These are phyloP conservation scores for Bergia sp. DNA, from an alignment of 92 coral and sea anemone genomes.

Conservation along the genomic window DNA sequence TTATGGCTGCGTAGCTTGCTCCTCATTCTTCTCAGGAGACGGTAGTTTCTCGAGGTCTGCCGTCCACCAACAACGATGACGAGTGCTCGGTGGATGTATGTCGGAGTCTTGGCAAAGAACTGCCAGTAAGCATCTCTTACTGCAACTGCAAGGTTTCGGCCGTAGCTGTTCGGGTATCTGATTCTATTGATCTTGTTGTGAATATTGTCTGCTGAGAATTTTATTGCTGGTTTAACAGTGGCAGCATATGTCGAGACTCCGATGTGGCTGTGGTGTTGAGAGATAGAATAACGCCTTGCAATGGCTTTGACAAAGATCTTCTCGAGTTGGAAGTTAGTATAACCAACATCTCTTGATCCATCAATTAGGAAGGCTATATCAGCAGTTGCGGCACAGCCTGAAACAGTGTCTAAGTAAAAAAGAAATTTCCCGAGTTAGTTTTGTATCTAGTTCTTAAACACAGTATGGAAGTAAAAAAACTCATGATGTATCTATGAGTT, in stretches of 20 bases:
- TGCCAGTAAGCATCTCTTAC: constrained; percentile 60
- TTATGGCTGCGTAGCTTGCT: background rate
- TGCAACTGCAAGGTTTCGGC: constrained; percentile 77
- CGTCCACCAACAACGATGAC: constrained; percentile 76
- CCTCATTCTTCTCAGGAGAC: constrained; percentile 6
- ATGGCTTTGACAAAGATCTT: constrained; percentile 75
- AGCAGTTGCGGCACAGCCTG: constrained; percentile 78
- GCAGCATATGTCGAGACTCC: constrained; percentile 82
- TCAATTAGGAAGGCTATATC: constrained; percentile 97
- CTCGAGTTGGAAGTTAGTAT: constrained; percentile 79
- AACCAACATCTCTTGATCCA: constrained; percentile 80
- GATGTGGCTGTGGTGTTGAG: constrained; percentile 79
- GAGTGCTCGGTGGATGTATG: constrained; percentile 77
- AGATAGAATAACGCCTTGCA: constrained; percentile 74
- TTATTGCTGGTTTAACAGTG: constrained; percentile 55
- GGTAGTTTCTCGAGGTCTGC: constrained; percentile 38
- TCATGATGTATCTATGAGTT: too few species aligned
- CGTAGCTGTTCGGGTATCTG: constrained; percentile 68
- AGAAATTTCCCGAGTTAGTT: background rate
- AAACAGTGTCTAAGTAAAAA: background rate
- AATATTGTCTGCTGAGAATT: constrained; percentile 28
- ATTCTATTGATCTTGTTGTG: constrained; percentile 43
- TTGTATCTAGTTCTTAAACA: background rate
- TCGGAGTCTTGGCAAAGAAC: constrained; percentile 70
- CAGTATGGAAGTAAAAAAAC: too few species aligned